A percentile compares a stretch with the other conserved stretches of the same genome.
These are phyloP conservation scores for Maconellicoccus hirsutus DNA, from an alignment of 1,140 invertebrate genomes.

Conservation along the genomic window DNA sequence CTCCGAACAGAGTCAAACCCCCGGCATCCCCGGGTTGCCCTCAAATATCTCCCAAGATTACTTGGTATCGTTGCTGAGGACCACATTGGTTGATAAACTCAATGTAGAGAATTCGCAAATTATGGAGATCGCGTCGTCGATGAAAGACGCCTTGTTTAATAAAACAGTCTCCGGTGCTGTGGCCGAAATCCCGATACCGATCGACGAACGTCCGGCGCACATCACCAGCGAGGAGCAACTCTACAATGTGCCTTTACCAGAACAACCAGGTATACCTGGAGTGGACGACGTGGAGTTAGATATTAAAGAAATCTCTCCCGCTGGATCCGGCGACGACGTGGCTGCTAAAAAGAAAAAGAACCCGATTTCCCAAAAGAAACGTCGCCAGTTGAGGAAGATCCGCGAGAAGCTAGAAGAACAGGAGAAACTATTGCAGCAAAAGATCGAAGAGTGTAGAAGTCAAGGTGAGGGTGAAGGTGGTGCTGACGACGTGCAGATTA, in stretches of 20 bases:
- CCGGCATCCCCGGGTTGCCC: neutral
- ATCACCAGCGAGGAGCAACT: neutral
- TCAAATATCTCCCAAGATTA: neutral
- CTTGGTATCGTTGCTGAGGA: neutral
- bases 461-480: neutral
- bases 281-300: neutral
- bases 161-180: neutral
- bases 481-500: neutral
- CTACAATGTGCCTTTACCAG: neutral
- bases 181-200: neutral
- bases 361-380: constrained; percentile 13
- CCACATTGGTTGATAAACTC: neutral
- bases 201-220: neutral
- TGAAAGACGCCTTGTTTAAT: neutral
- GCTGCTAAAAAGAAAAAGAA: constrained; percentile 2
- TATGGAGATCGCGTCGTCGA: neutral
- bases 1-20: neutral
- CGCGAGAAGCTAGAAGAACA: constrained; percentile 1
- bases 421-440: neutral
- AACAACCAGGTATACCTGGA: neutral
- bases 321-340: neutral
- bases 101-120: neutral
- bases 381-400: neutral
- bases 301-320: neutral
- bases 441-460: neutral